phyloP scores from a whole-genome alignment of 2,797 vertebrate genomes.

The Sebastes steindachneri region DNA sequence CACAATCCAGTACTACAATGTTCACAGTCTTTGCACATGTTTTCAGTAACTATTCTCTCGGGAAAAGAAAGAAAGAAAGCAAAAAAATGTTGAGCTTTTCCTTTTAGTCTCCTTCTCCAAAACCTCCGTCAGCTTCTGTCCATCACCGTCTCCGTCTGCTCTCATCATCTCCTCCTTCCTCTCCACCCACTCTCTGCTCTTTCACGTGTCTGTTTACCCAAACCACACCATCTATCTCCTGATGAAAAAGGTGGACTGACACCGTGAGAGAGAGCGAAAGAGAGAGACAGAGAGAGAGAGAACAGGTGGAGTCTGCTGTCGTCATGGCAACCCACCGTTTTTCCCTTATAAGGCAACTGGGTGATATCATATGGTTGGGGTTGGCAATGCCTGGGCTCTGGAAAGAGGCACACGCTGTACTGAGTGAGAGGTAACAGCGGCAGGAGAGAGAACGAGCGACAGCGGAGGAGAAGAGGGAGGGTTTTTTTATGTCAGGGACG shows the following conservation, averaged over 20 bases:
- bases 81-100: not conserved
- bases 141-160: not conserved
- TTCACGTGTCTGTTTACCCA: slow-evolving; percentile 65
- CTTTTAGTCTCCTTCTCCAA: slow-evolving; percentile 7
- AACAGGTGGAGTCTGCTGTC: slow-evolving; percentile 92
- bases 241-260: slow-evolving; percentile 56
- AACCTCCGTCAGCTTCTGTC: slow-evolving; percentile 15
- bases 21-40: no score
- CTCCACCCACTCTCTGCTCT: slow-evolving; percentile 37
- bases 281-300: slow-evolving; percentile 19
- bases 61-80: not conserved
- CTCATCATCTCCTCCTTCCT: slow-evolving; percentile 13
- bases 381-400: slow-evolving; percentile 64
- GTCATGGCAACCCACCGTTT: slow-evolving; percentile 85
- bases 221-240: slow-evolving; percentile 51
- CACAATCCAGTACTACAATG: no score
- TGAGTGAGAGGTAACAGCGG: slow-evolving; percentile 48
- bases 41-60: not conserved
- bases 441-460: slow-evolving; percentile 43
- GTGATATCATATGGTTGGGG: slow-evolving; percentile 84
- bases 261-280: not conserved
- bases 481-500: slow-evolving; percentile 23
- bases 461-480: slow-evolving; percentile 20
- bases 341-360: slow-evolving; percentile 83
- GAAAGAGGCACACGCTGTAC: slow-evolving; percentile 64